Evolutionary conservation across 2,888 invertebrate species (phyloP), one percentile per base, ranked within the genome.

Genomic region (Liopterus haemorrhoidalis): DNA sequence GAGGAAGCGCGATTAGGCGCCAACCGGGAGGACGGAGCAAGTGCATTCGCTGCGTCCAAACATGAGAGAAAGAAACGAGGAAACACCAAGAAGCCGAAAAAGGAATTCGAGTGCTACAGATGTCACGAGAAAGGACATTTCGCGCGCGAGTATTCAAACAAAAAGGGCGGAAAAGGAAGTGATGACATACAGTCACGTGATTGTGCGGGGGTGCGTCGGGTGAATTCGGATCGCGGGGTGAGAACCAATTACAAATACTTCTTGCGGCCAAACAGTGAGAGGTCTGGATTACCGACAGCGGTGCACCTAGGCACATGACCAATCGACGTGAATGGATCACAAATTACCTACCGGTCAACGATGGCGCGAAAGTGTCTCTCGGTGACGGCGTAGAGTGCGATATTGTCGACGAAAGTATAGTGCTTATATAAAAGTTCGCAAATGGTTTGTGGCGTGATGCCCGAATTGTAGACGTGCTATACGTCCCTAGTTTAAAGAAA

Each of bases 271-370:
- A 52, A 19, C 25, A 20, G 11, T 40, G 18, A 2, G 53, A 56
- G 8, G 44, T 49, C 14, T 56, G 55, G 55, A 22, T 55, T 5
- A 48, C 47, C 22, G 54, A 56, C 36, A 56, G 55, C 38, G 53
- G 56, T 9, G 53, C 51, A 4, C 56, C 54, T n/a, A n/a, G n/a
- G n/a, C n/a, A n/a, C n/a, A n/a, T n/a, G n/a, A n/a, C n/a, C n/a
- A n/a, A n/a, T n/a, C n/a, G n/a, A n/a, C n/a, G n/a, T n/a, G n/a
- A n/a, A n/a, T n/a, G n/a, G n/a, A n/a, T n/a, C n/a, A n/a, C n/a
- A n/a, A n/a, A n/a, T n/a, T n/a, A n/a, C n/a, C n/a, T n/a, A n/a
- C n/a, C n/a, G n/a, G n/a, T n/a, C n/a, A n/a, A n/a, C n/a, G n/a
- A n/a, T n/a, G n/a, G n/a, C n/a, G n/a, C n/a, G n/a, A 1, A 36